A percentile compares a stretch with the other conserved stretches of the same genome.
phyloP scores from a whole-genome alignment of 2,797 vertebrate species.

The Gallinago solitaria region DNA sequence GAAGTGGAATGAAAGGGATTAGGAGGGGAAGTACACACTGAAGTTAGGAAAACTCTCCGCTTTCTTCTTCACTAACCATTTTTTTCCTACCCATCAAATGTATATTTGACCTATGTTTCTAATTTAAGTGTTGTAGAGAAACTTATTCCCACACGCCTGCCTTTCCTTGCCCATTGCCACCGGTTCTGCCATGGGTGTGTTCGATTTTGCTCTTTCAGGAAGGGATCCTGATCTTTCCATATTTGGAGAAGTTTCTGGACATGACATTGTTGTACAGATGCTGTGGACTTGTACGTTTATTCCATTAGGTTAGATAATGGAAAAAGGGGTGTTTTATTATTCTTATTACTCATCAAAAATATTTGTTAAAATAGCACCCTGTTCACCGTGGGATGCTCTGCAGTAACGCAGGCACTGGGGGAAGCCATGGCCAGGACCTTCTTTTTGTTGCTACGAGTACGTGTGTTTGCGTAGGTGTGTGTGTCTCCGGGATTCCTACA shows the following conservation, averaged over 20 bases:
- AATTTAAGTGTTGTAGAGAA: background rate
- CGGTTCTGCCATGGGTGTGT: conserved; percentile 17
- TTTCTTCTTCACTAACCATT: background rate
- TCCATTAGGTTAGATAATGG: conserved; percentile 37
- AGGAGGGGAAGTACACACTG: background rate
- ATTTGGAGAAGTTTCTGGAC: conserved; percentile 11
- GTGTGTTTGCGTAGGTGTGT: background rate
- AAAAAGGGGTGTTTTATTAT: conserved; percentile 43
- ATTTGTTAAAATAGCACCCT: background rate
- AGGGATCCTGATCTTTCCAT: background rate
- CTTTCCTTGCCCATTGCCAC: conserved; percentile 14
- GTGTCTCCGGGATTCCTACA: background rate
- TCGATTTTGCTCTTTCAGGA: background rate
- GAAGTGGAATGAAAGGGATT: conserved; percentile 8
- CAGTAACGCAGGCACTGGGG: background rate
- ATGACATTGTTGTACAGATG: background rate
- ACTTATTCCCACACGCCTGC: background rate
- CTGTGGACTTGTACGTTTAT: conserved; percentile 18
- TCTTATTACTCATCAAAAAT: conserved; percentile 42
- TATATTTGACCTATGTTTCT: conserved; percentile 39
- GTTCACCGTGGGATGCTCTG: background rate
- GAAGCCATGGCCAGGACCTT: background rate
- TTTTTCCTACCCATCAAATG: conserved; percentile 28
- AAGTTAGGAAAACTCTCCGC: background rate
- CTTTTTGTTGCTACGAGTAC: background rate